A percentile compares a stretch with the other conserved stretches of the same genome.
Evolutionary conservation across 2,113 vertebrate species (phyloP).

Genomic region (Eptesicus fuscus): DNA sequence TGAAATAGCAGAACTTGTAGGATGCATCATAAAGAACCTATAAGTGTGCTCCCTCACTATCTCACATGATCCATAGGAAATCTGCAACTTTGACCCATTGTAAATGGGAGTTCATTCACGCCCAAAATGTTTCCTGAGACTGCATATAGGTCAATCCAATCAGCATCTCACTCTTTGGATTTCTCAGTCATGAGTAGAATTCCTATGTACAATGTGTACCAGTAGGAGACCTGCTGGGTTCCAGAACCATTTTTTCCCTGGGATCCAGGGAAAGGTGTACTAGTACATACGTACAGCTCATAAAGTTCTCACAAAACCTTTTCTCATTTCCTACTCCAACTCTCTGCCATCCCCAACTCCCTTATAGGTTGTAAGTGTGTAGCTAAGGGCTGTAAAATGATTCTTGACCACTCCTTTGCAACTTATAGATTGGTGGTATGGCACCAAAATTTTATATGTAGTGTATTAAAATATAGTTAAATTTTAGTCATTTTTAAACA

Average conservation of each 20-base stretch:
- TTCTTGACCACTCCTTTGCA: background rate
- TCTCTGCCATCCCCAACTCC: background rate
- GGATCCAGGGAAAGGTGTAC: background rate
- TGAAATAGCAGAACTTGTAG: background rate
- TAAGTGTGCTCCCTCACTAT: background rate
- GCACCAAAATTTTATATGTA: background rate
- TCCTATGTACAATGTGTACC: background rate
- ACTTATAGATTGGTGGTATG: background rate
- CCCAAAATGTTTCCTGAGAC: background rate
- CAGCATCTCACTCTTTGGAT: background rate
- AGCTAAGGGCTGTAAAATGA: background rate
- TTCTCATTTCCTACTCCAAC: background rate
- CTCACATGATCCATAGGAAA: background rate
- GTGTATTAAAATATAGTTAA: background rate
- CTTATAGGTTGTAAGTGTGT: background rate
- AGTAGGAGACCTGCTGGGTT: background rate
- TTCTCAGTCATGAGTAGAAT: background rate
- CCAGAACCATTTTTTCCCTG: background rate
- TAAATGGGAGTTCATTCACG: background rate
- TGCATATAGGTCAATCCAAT: background rate
- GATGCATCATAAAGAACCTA: background rate
- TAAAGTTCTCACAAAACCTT: background rate
- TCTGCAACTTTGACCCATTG: background rate
- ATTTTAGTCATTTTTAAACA: background rate
- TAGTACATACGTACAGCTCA: no score